Evolutionary conservation across 2,113 vertebrate genomes (phyloP).

Genomic region (Emydocephalus ijimae): DNA sequence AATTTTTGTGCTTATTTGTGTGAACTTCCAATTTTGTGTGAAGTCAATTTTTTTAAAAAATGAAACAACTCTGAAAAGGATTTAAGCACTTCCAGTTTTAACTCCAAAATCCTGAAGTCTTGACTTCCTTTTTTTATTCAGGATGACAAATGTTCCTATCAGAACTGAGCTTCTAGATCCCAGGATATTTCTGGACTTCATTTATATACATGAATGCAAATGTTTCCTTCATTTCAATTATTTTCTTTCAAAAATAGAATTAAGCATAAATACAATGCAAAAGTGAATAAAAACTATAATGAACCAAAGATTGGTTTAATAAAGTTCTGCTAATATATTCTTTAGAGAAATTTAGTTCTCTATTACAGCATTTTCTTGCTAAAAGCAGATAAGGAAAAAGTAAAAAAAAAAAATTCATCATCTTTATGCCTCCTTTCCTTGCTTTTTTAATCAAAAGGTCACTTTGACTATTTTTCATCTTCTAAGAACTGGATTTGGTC

Average conservation of each 20-base stretch:
- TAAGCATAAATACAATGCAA: background rate
- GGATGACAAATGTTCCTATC: background rate
- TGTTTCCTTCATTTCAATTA: background rate
- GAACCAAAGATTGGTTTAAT: background rate
- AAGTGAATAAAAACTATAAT: background rate
- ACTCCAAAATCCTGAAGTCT: background rate
- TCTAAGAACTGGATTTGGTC: background rate
- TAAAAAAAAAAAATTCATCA: background rate
- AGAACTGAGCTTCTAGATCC: background rate
- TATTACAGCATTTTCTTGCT: background rate
- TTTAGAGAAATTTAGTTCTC: background rate
- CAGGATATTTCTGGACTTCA: background rate
- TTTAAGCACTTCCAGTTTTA: background rate
- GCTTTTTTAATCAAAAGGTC: background rate
- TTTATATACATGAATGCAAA: background rate
- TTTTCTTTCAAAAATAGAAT: background rate
- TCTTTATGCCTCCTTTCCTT: background rate
- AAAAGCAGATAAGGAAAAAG: background rate
- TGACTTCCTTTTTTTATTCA: background rate
- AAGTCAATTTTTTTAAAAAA: background rate
- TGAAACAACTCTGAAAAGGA: background rate
- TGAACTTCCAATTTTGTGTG: background rate
- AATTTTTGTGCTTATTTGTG: background rate
- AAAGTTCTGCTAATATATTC: background rate
- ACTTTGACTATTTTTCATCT: background rate